Evolutionary conservation across 2,888 invertebrate genomes (phyloP).

Genomic region (Caenorhabditis sinica): DNA sequence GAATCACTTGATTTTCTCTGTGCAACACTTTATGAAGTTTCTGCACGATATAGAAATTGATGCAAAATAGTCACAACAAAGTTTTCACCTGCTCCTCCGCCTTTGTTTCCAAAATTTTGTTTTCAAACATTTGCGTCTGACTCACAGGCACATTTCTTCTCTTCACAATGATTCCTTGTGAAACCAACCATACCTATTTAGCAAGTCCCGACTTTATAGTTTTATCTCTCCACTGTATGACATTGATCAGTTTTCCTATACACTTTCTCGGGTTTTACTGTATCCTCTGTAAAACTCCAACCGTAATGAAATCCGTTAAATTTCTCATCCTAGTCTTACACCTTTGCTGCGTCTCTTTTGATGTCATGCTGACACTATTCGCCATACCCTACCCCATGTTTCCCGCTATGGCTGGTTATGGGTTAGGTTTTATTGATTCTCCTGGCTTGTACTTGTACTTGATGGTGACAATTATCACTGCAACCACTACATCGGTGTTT

Average conservation of each 20-base stretch:
- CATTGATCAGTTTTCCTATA: neutral
- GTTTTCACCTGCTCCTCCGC: too few relatives aligned
- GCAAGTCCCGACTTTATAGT: too few relatives aligned
- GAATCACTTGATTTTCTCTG: too few relatives aligned
- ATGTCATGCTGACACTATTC: neutral
- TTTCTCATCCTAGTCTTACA: neutral
- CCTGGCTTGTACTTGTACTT: neutral
- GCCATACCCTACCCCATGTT: neutral
- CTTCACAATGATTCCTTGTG: too few relatives aligned
- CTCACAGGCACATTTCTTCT: too few relatives aligned
- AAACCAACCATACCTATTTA: too few relatives aligned
- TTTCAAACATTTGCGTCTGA: too few relatives aligned
- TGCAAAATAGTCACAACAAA: too few relatives aligned
- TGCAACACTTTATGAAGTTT: too few relatives aligned
- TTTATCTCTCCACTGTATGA: neutral
- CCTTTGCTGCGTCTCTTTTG: neutral
- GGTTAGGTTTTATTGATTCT: neutral
- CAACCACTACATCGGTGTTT: neutral
- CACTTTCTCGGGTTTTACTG: conserved; percentile 1
- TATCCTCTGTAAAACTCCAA: conserved; percentile 15
- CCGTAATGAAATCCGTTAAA: conserved; percentile 8
- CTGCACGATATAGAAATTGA: too few relatives aligned
- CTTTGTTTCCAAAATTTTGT: too few relatives aligned
- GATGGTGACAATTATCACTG: neutral
- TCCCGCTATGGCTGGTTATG: neutral